Evolutionary conservation across 92 coral and sea anemone species (phyloP).

Genomic region (Phymanthus crucifer): DNA sequence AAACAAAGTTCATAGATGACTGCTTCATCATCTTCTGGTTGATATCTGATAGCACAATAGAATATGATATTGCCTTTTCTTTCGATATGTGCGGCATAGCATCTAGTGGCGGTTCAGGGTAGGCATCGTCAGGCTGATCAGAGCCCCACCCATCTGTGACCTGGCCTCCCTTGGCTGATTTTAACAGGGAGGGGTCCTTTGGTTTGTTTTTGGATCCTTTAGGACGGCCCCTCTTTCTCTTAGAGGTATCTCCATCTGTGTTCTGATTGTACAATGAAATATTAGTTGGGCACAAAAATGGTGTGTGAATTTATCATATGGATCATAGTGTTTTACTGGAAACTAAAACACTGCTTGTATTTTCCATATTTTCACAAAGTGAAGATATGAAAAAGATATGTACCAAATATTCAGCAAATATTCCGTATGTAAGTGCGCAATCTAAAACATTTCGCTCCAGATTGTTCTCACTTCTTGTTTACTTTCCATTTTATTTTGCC

Average conservation of each 20-base stretch:
- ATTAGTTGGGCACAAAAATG: too few relatives aligned
- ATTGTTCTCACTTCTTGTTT: too few relatives aligned
- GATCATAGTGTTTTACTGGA: too few relatives aligned
- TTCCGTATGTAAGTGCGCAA: too few relatives aligned
- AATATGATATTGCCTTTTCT: slow-evolving; percentile 85
- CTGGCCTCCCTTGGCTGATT: slow-evolving; percentile 20
- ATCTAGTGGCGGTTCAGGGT: slow-evolving; percentile 53
- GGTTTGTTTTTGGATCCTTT: slow-evolving; percentile 98
- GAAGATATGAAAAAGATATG: too few relatives aligned
- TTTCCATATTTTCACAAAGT: too few relatives aligned
- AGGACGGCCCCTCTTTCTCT: slow-evolving; percentile 93
- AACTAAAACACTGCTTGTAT: too few relatives aligned
- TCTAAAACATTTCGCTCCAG: too few relatives aligned
- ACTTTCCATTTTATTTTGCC: too few relatives aligned
- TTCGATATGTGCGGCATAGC: slow-evolving; percentile 80
- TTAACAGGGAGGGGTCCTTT: slow-evolving; percentile 60
- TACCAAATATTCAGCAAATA: too few relatives aligned
- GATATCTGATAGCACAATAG: slow-evolving; percentile 82
- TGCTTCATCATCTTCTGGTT: slow-evolving; percentile 93
- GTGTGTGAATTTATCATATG: too few relatives aligned
- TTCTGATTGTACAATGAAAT: background rate
- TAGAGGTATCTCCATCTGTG: slow-evolving; percentile 56
- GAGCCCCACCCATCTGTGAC: slow-evolving; percentile 49
- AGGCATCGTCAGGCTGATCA: slow-evolving; percentile 46
- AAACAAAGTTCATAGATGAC: slow-evolving; percentile 80